Percentiles rank a stretch among this genome's conserved stretches.
Evolutionary conservation across 1,140 invertebrate species (phyloP).

Genomic region (Bombus sylvicola): DNA sequence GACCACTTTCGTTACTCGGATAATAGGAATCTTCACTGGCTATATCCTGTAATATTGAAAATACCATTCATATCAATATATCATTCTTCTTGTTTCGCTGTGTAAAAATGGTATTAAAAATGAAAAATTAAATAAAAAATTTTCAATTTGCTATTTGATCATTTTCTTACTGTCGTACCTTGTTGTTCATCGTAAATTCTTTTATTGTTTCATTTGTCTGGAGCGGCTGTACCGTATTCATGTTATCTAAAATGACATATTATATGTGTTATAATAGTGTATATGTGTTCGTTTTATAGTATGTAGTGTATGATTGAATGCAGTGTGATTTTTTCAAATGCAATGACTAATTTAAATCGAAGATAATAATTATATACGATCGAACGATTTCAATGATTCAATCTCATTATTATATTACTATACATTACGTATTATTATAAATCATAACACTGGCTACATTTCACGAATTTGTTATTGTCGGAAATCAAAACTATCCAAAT

Average conservation of each 20-base stretch:
- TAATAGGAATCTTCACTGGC: constrained; percentile 42
- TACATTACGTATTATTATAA: background rate
- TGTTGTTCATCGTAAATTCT: constrained; percentile 68
- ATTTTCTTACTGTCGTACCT: constrained; percentile 58
- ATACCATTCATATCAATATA: background rate
- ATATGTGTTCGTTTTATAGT: background rate
- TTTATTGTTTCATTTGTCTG: constrained; percentile 71
- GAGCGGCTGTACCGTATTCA: constrained; percentile 72
- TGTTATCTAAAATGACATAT: constrained; percentile 70
- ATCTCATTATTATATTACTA: background rate
- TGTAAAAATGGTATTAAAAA: background rate
- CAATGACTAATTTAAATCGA: background rate
- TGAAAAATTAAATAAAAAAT: background rate
- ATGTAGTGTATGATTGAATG: background rate
- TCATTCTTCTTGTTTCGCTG: background rate
- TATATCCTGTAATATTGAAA: background rate
- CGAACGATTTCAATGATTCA: background rate
- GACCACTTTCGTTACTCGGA: constrained; percentile 68
- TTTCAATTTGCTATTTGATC: background rate
- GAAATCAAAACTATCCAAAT: background rate
- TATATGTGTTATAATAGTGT: background rate
- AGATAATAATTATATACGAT: background rate
- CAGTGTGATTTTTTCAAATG: no score
- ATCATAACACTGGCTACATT: background rate
- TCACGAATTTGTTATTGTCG: background rate